Evolutionary conservation across 2,797 vertebrate species (phyloP).

Genomic region (Hypotaenidia philippensis): DNA sequence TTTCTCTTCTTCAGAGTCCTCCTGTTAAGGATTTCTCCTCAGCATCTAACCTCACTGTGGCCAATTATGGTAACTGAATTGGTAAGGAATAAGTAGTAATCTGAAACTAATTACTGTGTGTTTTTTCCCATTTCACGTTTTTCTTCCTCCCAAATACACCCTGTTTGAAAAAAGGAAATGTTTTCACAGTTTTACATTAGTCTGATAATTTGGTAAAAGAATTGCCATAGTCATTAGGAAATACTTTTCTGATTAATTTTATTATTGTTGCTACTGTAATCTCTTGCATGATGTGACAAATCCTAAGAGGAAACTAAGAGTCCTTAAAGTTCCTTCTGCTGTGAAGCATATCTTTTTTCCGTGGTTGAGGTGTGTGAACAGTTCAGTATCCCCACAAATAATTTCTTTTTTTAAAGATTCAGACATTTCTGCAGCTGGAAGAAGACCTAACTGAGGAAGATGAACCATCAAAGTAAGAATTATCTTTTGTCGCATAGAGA

Average conservation of each 20-base stretch:
- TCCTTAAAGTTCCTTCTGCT: background rate
- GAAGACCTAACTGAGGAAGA: slow-evolving; percentile 89
- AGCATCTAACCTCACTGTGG: slow-evolving; percentile 96
- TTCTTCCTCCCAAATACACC: background rate
- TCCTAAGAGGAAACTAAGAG: background rate
- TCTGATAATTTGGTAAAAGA: background rate
- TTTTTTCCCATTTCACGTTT: background rate
- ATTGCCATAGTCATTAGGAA: background rate
- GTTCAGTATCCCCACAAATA: background rate
- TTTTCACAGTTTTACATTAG: background rate
- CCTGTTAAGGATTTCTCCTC: slow-evolving; percentile 93
- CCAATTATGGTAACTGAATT: slow-evolving; percentile 98
- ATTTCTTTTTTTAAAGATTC: slow-evolving; percentile 83
- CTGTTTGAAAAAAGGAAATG: background rate
- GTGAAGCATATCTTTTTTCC: background rate
- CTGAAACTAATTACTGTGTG: background rate
- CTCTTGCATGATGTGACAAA: background rate
- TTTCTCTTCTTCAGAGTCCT: slow-evolving; percentile 97
- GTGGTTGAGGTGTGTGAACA: background rate
- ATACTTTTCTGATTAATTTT: background rate
- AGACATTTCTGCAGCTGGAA: slow-evolving; percentile 90
- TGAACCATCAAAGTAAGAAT: slow-evolving; percentile 88
- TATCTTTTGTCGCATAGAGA: background rate
- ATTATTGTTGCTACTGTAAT: background rate
- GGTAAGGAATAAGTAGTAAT: slow-evolving; percentile 78